Evolutionary conservation across 2,797 vertebrate species (phyloP).

Genomic region (Acipenser transmontanus): DNA sequence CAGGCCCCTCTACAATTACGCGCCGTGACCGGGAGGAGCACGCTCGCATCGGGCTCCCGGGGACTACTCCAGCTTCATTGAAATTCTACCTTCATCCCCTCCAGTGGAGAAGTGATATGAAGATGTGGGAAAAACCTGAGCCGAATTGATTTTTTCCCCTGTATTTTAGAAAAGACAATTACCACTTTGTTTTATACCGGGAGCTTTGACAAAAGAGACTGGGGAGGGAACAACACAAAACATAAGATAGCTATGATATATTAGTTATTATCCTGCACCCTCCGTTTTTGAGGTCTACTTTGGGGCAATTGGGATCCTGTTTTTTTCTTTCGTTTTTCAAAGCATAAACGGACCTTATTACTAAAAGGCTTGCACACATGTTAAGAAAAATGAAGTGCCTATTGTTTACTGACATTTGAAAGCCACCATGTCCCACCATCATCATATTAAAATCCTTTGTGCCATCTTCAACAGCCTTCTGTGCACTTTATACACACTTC

Average conservation of each 20-base stretch:
- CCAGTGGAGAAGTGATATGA: slow-evolving; percentile 54
- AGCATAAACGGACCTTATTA: too few relatives aligned
- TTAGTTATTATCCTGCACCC: not conserved
- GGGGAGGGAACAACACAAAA: slow-evolving; percentile 1
- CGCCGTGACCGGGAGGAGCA: slow-evolving; percentile 43
- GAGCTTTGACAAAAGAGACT: slow-evolving; percentile 39
- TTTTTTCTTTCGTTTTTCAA: not conserved
- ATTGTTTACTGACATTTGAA: too few relatives aligned
- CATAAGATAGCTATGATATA: slow-evolving; percentile 8
- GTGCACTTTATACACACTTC: too few relatives aligned
- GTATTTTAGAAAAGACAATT: slow-evolving; percentile 34
- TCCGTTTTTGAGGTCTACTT: not conserved
- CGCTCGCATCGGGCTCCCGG: slow-evolving; percentile 37
- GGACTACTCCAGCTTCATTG: slow-evolving; percentile 44
- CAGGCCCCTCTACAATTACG: slow-evolving; percentile 51
- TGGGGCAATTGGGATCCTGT: not conserved
- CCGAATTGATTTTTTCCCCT: slow-evolving; percentile 40
- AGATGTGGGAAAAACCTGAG: slow-evolving; percentile 48
- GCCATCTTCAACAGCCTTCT: too few relatives aligned
- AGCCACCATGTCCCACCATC: too few relatives aligned
- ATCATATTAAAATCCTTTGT: too few relatives aligned
- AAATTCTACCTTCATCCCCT: slow-evolving; percentile 44
- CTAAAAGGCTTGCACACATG: too few relatives aligned
- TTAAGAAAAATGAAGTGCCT: too few relatives aligned
- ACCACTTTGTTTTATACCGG: slow-evolving; percentile 37